Evolutionary conservation across 2,888 invertebrate species (phyloP).

Genomic region (Eupithecia vulgata): DNA sequence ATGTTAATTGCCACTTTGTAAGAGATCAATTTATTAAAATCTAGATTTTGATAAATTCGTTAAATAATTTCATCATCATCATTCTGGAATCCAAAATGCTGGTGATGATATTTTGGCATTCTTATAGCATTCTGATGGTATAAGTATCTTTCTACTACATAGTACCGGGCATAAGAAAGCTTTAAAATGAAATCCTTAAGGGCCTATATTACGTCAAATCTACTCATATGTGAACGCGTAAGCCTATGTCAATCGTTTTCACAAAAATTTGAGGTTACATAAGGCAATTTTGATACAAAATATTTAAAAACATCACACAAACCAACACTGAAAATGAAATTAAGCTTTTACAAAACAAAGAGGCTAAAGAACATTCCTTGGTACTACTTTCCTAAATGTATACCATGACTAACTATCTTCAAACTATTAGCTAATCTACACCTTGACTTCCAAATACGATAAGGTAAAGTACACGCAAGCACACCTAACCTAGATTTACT

Average conservation of each 20-base stretch:
- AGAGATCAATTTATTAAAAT: no score
- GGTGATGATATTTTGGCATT: not conserved
- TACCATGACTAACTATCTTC: slow-evolving; percentile 16
- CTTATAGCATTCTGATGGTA: not conserved
- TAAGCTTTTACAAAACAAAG: not conserved
- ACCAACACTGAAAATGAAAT: not conserved
- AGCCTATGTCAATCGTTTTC: no score
- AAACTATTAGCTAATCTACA: slow-evolving; percentile 22
- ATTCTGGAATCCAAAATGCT: not conserved
- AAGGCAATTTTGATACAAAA: no score
- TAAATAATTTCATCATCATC: no score
- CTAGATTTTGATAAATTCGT: no score
- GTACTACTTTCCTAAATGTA: slow-evolving; percentile 4
- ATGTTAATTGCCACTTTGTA: no score
- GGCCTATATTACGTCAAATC: no score
- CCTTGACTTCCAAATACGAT: slow-evolving; percentile 42
- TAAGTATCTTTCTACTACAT: not conserved
- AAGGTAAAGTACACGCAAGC: slow-evolving; percentile 41
- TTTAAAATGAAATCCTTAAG: not conserved
- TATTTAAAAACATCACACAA: not conserved
- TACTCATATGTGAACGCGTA: no score
- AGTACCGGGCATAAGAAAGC: not conserved
- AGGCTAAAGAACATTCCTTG: not conserved
- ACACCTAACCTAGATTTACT: slow-evolving; percentile 24
- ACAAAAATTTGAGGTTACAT: no score